Percentiles rank a stretch among this genome's conserved stretches.
These are phyloP conservation scores for Leptobrachium leishanense DNA, from an alignment of 2,113 vertebrate genomes.

Conservation along the genomic window DNA sequence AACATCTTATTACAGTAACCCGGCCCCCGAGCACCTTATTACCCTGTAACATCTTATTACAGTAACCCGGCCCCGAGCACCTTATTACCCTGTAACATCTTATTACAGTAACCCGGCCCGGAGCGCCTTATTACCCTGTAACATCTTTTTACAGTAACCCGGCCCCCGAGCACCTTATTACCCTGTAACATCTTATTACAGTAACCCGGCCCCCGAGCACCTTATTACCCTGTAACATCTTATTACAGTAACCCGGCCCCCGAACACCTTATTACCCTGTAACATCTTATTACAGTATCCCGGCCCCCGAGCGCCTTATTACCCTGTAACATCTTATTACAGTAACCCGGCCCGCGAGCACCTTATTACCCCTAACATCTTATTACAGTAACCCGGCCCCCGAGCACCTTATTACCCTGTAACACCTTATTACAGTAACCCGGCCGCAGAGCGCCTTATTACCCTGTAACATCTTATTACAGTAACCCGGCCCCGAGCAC, in stretches of 20 bases:
- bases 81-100: background rate
- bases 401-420: background rate
- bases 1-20: constrained; percentile 22
- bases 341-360: too few relatives aligned
- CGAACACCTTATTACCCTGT: too few relatives aligned
- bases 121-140: background rate
- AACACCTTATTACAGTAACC: too few relatives aligned
- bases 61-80: too few relatives aligned
- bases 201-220: background rate
- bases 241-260: background rate
- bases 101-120: too few relatives aligned
- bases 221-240: background rate
- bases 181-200: background rate
- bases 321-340: too few relatives aligned
- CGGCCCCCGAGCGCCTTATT: too few relatives aligned
- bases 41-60: background rate
- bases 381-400: constrained; percentile 22
- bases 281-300: too few relatives aligned
- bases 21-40: background rate
- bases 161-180: background rate
- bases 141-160: background rate
- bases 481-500: too few relatives aligned
- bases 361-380: background rate
- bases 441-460: too few relatives aligned
- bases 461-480: background rate